Base-by-base conservation (phyloP, 2,797 vertebrate species). In the Poeciliopsis gracilis region DNA sequence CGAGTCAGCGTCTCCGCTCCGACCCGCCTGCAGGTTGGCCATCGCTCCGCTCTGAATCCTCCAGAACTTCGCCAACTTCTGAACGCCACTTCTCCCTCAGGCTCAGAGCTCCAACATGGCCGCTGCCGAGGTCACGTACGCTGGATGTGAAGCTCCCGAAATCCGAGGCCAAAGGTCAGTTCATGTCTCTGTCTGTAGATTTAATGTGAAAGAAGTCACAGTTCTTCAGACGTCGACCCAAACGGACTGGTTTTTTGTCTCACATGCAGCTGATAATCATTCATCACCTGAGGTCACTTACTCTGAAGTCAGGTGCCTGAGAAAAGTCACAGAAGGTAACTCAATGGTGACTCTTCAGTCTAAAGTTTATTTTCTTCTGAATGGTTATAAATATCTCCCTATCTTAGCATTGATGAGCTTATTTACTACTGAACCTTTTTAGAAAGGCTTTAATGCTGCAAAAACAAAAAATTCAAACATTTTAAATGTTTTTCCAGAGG, bases 71-170 rank as follows among this genome's bases (percentile, higher is more conserved):
- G 25, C 18, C 2, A 5, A 67, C 63, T 1, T 67, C 63, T 67
- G 33, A 23, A 16, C 63, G 11, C 8, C 36, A 25, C 5, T 5
- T 43, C 36, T 25, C 16, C 2, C 1, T 67, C 61, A 51, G 36
- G 28, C 71, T 80, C 67, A 70, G 55, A 25, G 2, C 0, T 2
- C 2, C 0, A 81, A 77, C 57, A 91, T 92, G 91, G 1, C 82
- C 18, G 87, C 83, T 13, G 36, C 70, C 20, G 81, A 87, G 1
- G 79, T 91, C 0, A 0, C 89, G 0, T 93, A 92, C 51, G 36
- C 85, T 20, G n/a, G 83, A 92, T 38, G 74, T 91, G 20, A 86
- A 47, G 15, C 74, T 91, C 59, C 30, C 8, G 5, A 86, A 5
- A 57, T 1, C 1, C 10, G 20, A 49, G 0, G 0, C 3, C n/a